Base-by-base conservation (phyloP, 2,113 vertebrate genomes). In the Progne subis region DNA sequence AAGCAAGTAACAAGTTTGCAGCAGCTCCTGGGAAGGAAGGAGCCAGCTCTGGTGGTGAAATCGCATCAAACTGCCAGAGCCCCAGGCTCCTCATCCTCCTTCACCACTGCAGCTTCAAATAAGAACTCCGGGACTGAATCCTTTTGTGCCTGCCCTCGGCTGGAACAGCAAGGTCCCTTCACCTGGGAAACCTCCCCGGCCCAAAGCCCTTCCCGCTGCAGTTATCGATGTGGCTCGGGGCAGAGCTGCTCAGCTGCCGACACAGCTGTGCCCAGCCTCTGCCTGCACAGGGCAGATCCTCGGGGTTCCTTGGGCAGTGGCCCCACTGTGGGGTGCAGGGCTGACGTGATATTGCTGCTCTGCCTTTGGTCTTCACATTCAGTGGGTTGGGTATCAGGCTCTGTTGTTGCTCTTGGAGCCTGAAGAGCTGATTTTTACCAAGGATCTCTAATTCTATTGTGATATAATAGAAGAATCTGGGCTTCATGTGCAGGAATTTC, bases 1-100 rank as follows among this genome's bases (percentile, higher is more conserved):
- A 97, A 97, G 96, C 91, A 97, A 98, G 98, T 67, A 79, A 92
- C 57, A 4, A 91, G 89, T 37, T 86, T 85, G 86, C 95, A 78
- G 95, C 92, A 90, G 71, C 77, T 92, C 92, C 90, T 88, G 94
- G 92, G 93, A 81, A 84, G 76, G 77, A 82, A 88, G 76, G 67
- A 83, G 72, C 34, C 18, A 53, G 64, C 59, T 63, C 85, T 92
- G 59, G 74, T 81, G 95, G 77, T 41, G 94, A 49, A 75, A 65
- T 74, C 12, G 6, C 89, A 44, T 9, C 12, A 6, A 83, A 37
- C 65, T 12, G 37, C 79, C 70, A 59, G 67, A 92, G 78, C 9
- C 82, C 52, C 41, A 6, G 41, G 41, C 29, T 18, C 1, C 32
- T 47, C 41, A 68, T 41, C 56, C 46, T 81, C 64, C 92, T 84